Percentiles rank a stretch among this genome's conserved stretches.
Conservation (phyloP, 2,797 vertebrate genomes). For the Brachyrhaphis roseni region DNA sequence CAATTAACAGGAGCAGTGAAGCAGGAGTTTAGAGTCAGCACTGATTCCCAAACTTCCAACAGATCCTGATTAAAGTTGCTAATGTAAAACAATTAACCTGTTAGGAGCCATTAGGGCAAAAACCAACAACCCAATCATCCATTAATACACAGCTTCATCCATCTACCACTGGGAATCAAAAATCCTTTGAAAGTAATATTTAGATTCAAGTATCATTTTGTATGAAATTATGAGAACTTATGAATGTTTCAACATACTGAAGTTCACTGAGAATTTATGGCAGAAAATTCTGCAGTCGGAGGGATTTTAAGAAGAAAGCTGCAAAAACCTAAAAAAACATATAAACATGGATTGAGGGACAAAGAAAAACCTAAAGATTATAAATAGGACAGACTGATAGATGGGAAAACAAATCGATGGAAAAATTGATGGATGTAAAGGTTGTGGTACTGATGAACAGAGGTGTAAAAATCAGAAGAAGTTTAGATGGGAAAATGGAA, state of each 20-base stretch:
- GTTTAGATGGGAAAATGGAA: neutral
- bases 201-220: neutral
- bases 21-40: slow-evolving; percentile 32
- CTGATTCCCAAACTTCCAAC: neutral
- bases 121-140: neutral
- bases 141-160: neutral
- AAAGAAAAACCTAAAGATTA: neutral
- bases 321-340: neutral
- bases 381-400: neutral
- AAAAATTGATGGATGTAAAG: neutral
- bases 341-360: neutral
- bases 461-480: neutral
- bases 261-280: slow-evolving; percentile 1
- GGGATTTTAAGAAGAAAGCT: neutral
- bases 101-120: neutral
- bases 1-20: slow-evolving; percentile 61
- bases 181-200: no score
- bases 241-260: neutral
- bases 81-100: neutral
- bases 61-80: neutral
- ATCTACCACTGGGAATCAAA: neutral
- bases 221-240: neutral
- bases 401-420: neutral
- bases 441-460: neutral
- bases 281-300: neutral